These are phyloP conservation scores for Rallus crepitans DNA, from an alignment of 2,797 vertebrate species.

Conservation along the genomic window DNA sequence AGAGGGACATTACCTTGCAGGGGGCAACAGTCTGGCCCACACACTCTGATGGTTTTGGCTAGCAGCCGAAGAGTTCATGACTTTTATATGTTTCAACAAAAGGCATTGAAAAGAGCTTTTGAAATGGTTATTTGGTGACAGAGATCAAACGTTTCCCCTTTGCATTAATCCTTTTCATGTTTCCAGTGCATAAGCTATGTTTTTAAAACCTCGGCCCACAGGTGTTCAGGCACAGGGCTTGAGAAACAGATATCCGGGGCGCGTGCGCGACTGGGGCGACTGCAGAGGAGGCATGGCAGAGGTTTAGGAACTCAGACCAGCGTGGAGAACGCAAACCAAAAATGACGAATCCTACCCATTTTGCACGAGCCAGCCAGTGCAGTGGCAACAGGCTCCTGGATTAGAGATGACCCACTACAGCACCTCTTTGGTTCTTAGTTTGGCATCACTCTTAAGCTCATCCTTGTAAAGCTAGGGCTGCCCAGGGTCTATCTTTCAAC, in stretches of 20 bases:
- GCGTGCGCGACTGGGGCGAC: not conserved
- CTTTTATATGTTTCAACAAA: conserved; percentile 66
- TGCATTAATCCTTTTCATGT: conserved; percentile 62
- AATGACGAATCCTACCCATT: rapidly evolving
- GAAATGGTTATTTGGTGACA: conserved; percentile 64
- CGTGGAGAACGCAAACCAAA: rapidly evolving
- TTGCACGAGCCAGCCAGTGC: not conserved
- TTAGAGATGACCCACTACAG: rapidly evolving
- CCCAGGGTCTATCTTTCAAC: not conserved
- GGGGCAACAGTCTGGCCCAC: not conserved
- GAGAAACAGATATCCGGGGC: not conserved
- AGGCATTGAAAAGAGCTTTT: conserved; percentile 63
- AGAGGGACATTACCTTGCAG: not conserved
- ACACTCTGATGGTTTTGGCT: not conserved
- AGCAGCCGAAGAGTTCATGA: conserved; percentile 45
- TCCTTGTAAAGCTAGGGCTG: not conserved
- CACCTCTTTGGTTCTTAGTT: rapidly evolving
- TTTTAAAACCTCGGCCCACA: conserved; percentile 24
- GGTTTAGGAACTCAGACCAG: not conserved
- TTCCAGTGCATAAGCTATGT: conserved; percentile 25
- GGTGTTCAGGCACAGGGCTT: conserved; percentile 30
- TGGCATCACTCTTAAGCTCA: not conserved
- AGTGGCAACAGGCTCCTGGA: rapidly evolving
- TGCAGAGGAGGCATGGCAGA: not conserved
- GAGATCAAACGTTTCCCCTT: conserved; percentile 64